These are phyloP conservation scores for Promerops cafer DNA, from an alignment of 2,113 vertebrate species.

Conservation along the genomic window DNA sequence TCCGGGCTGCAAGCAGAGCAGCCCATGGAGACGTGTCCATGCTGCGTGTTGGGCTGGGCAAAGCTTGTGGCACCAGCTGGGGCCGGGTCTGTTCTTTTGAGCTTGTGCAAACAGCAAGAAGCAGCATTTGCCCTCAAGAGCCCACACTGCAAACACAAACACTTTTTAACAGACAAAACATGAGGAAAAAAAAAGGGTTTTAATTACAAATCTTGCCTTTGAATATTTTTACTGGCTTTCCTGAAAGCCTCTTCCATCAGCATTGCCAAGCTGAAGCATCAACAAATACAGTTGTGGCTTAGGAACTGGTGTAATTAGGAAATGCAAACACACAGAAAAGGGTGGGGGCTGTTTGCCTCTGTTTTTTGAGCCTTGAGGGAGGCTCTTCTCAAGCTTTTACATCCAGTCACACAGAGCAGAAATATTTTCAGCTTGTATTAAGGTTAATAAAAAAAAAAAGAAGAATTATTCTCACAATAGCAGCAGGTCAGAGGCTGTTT, in stretches of 20 bases:
- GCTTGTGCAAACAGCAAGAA: background rate
- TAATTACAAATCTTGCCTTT: background rate
- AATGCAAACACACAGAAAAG: background rate
- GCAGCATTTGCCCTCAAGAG: background rate
- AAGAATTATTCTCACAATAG: background rate
- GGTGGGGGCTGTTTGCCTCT: background rate
- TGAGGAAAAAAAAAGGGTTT: background rate
- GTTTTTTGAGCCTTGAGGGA: background rate
- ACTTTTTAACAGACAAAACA: background rate
- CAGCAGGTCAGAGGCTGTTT: background rate
- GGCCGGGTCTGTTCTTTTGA: background rate
- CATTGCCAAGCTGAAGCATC: background rate
- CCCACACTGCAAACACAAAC: background rate
- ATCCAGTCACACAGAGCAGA: background rate
- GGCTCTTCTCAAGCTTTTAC: background rate
- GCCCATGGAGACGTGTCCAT: background rate
- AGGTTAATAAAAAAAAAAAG: background rate
- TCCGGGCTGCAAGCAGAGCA: background rate
- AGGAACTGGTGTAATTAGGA: background rate
- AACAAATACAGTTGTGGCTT: background rate
- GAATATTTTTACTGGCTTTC: background rate
- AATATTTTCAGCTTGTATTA: background rate
- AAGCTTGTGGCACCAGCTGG: fast-evolving
- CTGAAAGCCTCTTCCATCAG: background rate
- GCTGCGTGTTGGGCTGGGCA: background rate